Evolutionary conservation across 2,113 vertebrate genomes (phyloP).

Genomic region (Setophaga petechia): DNA sequence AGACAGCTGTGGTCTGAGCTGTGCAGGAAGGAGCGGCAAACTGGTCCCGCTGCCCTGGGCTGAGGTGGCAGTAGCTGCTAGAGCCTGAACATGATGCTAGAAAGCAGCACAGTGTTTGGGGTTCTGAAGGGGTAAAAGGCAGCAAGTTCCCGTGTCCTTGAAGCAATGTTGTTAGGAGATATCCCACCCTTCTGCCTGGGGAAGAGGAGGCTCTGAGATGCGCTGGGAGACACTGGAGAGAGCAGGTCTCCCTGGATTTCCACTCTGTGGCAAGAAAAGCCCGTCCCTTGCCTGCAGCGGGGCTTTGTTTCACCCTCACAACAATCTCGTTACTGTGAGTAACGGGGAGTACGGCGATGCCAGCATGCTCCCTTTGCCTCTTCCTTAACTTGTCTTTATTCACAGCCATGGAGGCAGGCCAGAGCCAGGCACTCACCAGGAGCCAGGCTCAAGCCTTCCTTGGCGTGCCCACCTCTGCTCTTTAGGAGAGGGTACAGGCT

Average conservation of each 20-base stretch:
- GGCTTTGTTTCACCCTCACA: constrained; percentile 5
- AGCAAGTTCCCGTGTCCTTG: neutral
- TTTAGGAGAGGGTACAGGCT: constrained; percentile 66
- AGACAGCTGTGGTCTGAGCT: neutral
- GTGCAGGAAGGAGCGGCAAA: neutral
- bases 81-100: neutral
- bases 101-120: neutral
- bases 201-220: neutral
- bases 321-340: constrained; percentile 22
- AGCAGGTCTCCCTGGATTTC: neutral
- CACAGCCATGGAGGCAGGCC: constrained; percentile 19
- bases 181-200: neutral
- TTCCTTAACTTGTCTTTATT: constrained; percentile 50
- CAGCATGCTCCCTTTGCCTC: constrained; percentile 21
- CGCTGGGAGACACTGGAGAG: accelerated
- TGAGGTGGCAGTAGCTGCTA: neutral
- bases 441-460: constrained; percentile 65
- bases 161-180: neutral
- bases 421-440: constrained; percentile 32
- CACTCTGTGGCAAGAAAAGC: neutral
- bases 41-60: neutral
- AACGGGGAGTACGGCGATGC: neutral
- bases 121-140: neutral
- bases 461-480: constrained; percentile 66
- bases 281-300: neutral